Percentiles rank a stretch among this genome's conserved stretches.
Conservation (phyloP, 1,140 invertebrate species). For the Pogonomyrmex barbatus region DNA sequence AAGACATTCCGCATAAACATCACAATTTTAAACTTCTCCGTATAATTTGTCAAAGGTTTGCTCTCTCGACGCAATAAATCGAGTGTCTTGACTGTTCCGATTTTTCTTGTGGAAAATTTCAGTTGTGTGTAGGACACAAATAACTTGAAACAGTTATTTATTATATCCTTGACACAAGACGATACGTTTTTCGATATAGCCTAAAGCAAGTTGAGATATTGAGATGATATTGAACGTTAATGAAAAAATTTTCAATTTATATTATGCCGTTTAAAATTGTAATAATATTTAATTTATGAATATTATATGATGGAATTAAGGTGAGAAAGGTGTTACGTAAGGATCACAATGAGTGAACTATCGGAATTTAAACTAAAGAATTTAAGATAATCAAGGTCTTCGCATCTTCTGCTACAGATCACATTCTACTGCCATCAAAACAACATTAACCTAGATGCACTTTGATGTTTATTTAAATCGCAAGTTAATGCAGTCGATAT, state of each 20-base stretch:
- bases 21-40: constrained; percentile 14
- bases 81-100: neutral
- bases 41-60: constrained; percentile 31
- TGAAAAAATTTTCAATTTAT: neutral
- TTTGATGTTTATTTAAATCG: constrained; percentile 12
- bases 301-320: neutral
- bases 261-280: neutral
- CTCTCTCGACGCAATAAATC: constrained; percentile 21
- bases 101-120: neutral
- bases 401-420: neutral
- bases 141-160: constrained; percentile 20
- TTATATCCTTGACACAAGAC: neutral
- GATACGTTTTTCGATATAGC: constrained; percentile 4
- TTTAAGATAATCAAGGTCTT: neutral
- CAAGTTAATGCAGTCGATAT: constrained; percentile 5
- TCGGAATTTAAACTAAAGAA: constrained; percentile 42
- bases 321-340: neutral
- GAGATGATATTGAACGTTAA: neutral
- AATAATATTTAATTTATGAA: neutral
- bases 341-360: neutral
- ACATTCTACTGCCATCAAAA: neutral
- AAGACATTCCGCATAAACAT: constrained; percentile 4
- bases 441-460: constrained; percentile 11
- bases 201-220: neutral
- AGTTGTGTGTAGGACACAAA: neutral